Evolutionary conservation across 2,888 invertebrate species (phyloP).

Genomic region (Drosophila emarginata): DNA sequence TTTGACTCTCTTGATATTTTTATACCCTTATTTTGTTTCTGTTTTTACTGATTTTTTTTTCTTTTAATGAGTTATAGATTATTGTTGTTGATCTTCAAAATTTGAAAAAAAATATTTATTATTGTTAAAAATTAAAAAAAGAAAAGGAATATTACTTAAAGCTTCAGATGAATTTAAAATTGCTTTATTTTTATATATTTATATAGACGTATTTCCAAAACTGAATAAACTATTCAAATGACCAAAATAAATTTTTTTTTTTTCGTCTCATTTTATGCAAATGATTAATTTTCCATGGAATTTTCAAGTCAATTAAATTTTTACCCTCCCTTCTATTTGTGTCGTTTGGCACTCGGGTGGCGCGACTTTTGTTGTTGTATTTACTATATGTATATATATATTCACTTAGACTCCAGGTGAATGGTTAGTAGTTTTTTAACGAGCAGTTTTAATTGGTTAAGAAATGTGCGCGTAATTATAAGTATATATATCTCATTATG

Average conservation of each 20-base stretch:
- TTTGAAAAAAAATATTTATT: too few species aligned
- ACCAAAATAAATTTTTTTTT: constrained; percentile 6
- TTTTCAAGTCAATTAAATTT: constrained; percentile 77
- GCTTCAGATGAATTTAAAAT: too few species aligned
- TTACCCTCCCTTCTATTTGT: constrained; percentile 31
- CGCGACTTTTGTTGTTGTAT: constrained; percentile 3
- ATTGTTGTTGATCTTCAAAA: not conserved
- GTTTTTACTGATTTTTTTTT: not conserved
- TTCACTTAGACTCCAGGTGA: constrained; percentile 34
- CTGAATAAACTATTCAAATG: constrained; percentile 2
- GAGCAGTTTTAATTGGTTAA: constrained; percentile 60
- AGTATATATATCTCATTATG: constrained; percentile 34
- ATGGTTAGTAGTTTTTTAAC: constrained; percentile 43
- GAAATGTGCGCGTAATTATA: constrained; percentile 66
- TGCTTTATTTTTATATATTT: too few species aligned
- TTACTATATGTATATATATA: constrained; percentile 8
- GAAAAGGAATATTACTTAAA: too few species aligned
- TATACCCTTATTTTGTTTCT: not conserved
- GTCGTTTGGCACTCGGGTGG: constrained; percentile 30
- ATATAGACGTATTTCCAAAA: not conserved
- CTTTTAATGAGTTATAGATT: not conserved
- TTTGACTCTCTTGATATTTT: not conserved
- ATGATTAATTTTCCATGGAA: constrained; percentile 79
- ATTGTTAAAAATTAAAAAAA: too few species aligned
- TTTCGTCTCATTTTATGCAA: constrained; percentile 64